Evolutionary conservation across 2,888 invertebrate species (phyloP).

Genomic region (Tridacna gigas): DNA sequence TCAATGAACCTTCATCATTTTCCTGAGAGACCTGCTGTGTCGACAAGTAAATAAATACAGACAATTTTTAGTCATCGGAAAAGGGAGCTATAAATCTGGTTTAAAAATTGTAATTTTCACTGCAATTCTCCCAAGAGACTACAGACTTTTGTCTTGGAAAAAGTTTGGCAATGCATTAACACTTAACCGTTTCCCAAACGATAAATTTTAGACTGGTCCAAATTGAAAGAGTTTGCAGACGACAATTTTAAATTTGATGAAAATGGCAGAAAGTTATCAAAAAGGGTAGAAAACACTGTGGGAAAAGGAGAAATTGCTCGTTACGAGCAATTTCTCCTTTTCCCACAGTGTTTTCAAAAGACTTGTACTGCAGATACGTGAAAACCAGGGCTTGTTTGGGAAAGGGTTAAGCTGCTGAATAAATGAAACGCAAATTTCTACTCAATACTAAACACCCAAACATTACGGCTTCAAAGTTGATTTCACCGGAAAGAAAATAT

Average conservation of each 20-base stretch:
- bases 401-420: neutral
- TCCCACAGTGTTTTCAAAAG: neutral
- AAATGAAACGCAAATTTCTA: too few species aligned
- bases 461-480: too few species aligned
- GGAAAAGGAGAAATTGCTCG: neutral
- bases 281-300: neutral
- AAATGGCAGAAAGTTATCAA: neutral
- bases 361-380: neutral
- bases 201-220: too few species aligned
- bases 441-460: too few species aligned
- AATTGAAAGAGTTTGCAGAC: too few species aligned
- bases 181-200: too few species aligned
- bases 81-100: neutral
- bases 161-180: too few species aligned
- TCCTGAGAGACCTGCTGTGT: constrained; percentile 26
- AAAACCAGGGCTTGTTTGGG: neutral
- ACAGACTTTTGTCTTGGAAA: too few species aligned
- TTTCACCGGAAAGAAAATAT: too few species aligned
- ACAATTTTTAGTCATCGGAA: neutral
- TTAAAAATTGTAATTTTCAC: too few species aligned
- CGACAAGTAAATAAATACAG: constrained; percentile 17
- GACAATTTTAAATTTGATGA: too few species aligned
- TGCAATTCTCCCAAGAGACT: too few species aligned
- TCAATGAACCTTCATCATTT: constrained; percentile 27
- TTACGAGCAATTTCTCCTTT: neutral